These are phyloP conservation scores for Bombylius discolor DNA, from an alignment of 2,888 invertebrate species.

Conservation along the genomic window DNA sequence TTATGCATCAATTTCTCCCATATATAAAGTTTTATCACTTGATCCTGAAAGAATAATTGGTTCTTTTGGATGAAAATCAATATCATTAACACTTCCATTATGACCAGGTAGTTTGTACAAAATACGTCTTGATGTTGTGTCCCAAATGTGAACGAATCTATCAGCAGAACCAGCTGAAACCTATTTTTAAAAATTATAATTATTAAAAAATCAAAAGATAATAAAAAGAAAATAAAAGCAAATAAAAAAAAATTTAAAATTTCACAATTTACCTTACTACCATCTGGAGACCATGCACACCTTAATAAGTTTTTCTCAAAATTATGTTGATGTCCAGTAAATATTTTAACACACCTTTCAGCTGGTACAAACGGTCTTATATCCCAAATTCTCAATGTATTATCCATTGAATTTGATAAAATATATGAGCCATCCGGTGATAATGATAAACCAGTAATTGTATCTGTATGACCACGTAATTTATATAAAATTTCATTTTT, in stretches of 20 bases:
- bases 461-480: slow-evolving; percentile 89
- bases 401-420: slow-evolving; percentile 94
- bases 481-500: slow-evolving; percentile 73
- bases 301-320: slow-evolving; percentile 93
- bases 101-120: slow-evolving; percentile 96
- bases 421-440: slow-evolving; percentile 72
- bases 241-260: background rate
- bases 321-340: slow-evolving; percentile 91
- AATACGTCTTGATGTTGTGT: slow-evolving; percentile 73
- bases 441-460: slow-evolving; percentile 78
- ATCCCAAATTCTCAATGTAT: slow-evolving; percentile 91
- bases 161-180: slow-evolving; percentile 79
- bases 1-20: slow-evolving; percentile 79
- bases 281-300: slow-evolving; percentile 89
- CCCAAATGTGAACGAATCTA: slow-evolving; percentile 93
- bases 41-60: slow-evolving; percentile 87
- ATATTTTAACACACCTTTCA: slow-evolving; percentile 84
- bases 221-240: background rate
- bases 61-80: slow-evolving; percentile 89
- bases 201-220: background rate
- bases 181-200: slow-evolving; percentile 27
- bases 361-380: slow-evolving; percentile 86
- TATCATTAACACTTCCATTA: slow-evolving; percentile 92
- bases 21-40: slow-evolving; percentile 88
- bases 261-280: slow-evolving; percentile 53